A percentile compares a stretch with the other conserved stretches of the same genome.
Conservation (phyloP, 1,140 invertebrate genomes). For the Leptoteleia sp. region DNA sequence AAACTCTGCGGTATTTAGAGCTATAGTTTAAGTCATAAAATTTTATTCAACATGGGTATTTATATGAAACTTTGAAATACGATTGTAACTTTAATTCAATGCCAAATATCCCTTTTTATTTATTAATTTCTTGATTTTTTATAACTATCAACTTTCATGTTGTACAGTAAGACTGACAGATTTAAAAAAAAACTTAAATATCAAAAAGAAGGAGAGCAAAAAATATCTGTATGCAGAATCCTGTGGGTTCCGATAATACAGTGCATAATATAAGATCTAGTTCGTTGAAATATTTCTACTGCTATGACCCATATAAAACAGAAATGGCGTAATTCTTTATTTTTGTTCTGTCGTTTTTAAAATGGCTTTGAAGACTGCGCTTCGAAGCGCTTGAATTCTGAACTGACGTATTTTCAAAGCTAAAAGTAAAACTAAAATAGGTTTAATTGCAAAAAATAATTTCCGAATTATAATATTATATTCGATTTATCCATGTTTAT, state of each 20-base stretch:
- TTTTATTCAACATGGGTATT: too few species aligned
- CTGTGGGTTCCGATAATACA: conserved; percentile 46
- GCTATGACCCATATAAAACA: conserved; percentile 48
- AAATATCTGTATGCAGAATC: conserved; percentile 47
- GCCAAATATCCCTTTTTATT: too few species aligned
- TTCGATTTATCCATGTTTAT: too few species aligned
- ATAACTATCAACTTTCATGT: too few species aligned
- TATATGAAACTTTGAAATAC: too few species aligned
- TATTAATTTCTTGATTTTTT: too few species aligned
- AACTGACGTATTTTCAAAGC: conserved; percentile 4
- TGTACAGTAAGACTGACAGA: too few species aligned
- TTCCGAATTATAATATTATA: too few species aligned
- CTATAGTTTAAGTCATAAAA: too few species aligned
- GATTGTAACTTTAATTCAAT: too few species aligned
- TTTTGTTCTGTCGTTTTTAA: conserved; percentile 41
- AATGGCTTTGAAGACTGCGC: conserved; percentile 22
- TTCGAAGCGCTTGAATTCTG: neutral
- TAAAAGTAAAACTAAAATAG: conserved; percentile 19
- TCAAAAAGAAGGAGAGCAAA: too few species aligned
- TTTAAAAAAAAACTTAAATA: conserved; percentile 43
- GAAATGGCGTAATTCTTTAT: conserved; percentile 51
- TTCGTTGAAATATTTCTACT: conserved; percentile 44
- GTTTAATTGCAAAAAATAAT: conserved; percentile 10
- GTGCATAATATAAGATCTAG: conserved; percentile 56
- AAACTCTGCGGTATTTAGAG: too few species aligned